phyloP scores from a whole-genome alignment of 2,888 invertebrate genomes.

The Rotaria magnacalcarata region DNA sequence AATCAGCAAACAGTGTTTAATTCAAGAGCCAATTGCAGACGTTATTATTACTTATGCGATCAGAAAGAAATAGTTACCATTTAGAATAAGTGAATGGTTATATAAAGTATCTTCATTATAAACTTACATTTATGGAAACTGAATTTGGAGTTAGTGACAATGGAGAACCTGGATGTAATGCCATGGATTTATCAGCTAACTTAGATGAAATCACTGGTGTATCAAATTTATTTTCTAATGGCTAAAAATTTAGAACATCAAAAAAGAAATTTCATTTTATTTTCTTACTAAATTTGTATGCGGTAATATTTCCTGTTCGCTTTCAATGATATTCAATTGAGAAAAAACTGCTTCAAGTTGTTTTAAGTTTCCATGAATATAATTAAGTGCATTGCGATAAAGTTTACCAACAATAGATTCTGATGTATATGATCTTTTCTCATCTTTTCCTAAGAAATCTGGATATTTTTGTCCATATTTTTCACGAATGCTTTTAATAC shows the following conservation, averaged over 20 bases:
- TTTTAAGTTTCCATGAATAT: background rate
- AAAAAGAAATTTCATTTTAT: too few relatives aligned
- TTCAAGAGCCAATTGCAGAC: too few relatives aligned
- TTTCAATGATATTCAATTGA: background rate
- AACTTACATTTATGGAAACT: background rate
- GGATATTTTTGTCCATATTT: slow-evolving; percentile 16
- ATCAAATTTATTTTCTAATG: background rate
- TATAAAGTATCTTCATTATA: background rate
- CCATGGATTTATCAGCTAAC: background rate
- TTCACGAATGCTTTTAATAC: background rate
- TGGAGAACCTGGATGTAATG: background rate
- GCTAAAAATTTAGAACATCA: too few relatives aligned
- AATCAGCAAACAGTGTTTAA: too few relatives aligned
- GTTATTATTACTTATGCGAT: too few relatives aligned
- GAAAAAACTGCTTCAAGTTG: background rate
- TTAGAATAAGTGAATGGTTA: too few relatives aligned
- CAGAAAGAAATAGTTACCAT: too few relatives aligned
- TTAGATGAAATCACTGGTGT: background rate
- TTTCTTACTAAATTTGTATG: too few relatives aligned
- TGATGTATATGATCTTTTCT: background rate
- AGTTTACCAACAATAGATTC: background rate
- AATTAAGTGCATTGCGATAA: background rate
- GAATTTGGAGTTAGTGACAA: background rate
- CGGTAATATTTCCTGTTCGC: background rate
- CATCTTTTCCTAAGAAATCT: background rate